Conservation (phyloP, 2,888 invertebrate species). For the Lithophane socia region DNA sequence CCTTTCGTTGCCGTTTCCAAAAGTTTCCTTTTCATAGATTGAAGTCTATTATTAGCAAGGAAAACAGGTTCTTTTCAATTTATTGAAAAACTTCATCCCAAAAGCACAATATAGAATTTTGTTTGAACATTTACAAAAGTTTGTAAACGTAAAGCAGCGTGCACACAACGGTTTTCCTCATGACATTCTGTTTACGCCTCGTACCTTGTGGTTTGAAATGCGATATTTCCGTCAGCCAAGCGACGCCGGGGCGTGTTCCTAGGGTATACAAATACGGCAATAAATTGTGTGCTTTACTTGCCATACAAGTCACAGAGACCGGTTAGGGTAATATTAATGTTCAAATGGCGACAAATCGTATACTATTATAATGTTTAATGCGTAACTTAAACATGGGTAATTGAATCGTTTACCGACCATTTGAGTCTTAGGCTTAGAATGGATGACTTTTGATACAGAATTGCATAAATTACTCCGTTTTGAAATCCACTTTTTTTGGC, state of each 20-base stretch:
- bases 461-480: not conserved
- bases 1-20: constrained; percentile 1
- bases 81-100: constrained; percentile 37
- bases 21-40: not conserved
- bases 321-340: constrained; percentile 52
- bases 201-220: constrained; percentile 41
- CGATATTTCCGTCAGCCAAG: constrained; percentile 46
- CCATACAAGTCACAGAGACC: constrained; percentile 41
- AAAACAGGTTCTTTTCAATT: constrained; percentile 40
- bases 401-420: constrained; percentile 36
- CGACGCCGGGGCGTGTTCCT: constrained; percentile 39
- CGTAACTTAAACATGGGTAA: constrained; percentile 44
- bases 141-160: constrained; percentile 28
- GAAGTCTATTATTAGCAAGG: constrained; percentile 7
- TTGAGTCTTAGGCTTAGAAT: constrained; percentile 23
- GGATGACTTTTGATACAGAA: constrained; percentile 27
- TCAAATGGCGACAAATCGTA: constrained; percentile 50
- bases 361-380: constrained; percentile 48
- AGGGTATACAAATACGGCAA: constrained; percentile 54
- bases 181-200: constrained; percentile 44
- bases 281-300: constrained; percentile 57
- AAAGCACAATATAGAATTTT: constrained; percentile 18
- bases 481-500: not conserved
- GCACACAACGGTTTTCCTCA: constrained; percentile 9
- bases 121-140: constrained; percentile 36